phyloP scores from a whole-genome alignment of 2,113 vertebrate genomes.

The Macrotus californicus region DNA sequence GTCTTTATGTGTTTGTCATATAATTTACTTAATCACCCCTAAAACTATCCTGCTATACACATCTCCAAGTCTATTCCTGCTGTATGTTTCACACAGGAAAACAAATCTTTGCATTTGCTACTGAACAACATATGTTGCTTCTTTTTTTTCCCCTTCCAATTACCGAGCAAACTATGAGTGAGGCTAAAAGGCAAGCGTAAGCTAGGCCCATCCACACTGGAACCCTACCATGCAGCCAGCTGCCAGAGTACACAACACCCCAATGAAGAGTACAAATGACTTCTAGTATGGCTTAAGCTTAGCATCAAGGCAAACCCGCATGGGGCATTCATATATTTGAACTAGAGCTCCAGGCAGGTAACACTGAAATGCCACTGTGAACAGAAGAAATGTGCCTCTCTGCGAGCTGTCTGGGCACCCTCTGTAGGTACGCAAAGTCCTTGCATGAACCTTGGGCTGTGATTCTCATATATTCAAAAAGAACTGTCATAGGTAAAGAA shows the following conservation, averaged over 20 bases:
- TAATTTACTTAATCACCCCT: not conserved
- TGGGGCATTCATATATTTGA: not conserved
- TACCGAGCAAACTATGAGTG: not conserved
- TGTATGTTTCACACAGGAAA: not conserved
- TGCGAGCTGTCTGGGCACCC: not conserved
- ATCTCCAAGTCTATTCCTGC: not conserved
- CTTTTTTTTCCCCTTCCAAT: not conserved
- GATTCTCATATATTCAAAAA: not conserved
- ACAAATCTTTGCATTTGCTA: constrained; percentile 16
- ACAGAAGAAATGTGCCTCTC: not conserved
- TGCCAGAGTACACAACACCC: not conserved
- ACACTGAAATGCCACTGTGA: not conserved
- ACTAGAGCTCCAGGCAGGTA: not conserved
- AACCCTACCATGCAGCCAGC: not conserved
- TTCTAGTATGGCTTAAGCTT: not conserved
- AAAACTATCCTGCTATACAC: not conserved
- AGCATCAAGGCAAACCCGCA: not conserved
- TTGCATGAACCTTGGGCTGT: not conserved
- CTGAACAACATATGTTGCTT: not conserved
- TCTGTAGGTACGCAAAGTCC: not conserved
- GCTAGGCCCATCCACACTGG: not conserved
- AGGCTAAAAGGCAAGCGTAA: not conserved
- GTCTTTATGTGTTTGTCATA: not conserved
- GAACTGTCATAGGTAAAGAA: not conserved
- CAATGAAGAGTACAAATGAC: not conserved